These are phyloP conservation scores for Cheilosia pagana DNA, from an alignment of 2,888 invertebrate species.

Conservation along the genomic window DNA sequence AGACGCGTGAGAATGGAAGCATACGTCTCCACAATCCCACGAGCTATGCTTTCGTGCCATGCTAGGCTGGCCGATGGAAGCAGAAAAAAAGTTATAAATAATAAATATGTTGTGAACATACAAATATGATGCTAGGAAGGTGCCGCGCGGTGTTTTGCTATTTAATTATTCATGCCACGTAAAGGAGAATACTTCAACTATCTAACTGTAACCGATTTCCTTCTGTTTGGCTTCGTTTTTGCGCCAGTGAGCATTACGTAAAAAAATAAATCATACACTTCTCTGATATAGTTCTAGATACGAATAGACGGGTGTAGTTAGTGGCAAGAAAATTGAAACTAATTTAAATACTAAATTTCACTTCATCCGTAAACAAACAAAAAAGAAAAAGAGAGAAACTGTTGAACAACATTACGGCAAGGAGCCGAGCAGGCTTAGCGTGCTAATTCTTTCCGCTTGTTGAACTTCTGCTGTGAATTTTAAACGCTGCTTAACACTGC, in stretches of 20 bases:
- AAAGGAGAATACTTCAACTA: conserved; percentile 31
- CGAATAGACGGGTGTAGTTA: not conserved
- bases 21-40: conserved; percentile 19
- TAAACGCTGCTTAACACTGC: not conserved
- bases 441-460: conserved; percentile 42
- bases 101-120: conserved; percentile 41
- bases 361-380: conserved; percentile 34
- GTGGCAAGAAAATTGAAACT: conserved; percentile 33
- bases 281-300: conserved; percentile 27
- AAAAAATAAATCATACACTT: conserved; percentile 7
- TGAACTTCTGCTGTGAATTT: conserved; percentile 12
- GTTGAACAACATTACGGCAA: conserved; percentile 1
- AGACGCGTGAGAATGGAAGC: conserved; percentile 34
- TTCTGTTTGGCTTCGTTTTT: conserved; percentile 36
- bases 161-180: conserved; percentile 65
- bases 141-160: conserved; percentile 18
- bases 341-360: conserved; percentile 55
- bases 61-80: not conserved
- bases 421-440: conserved; percentile 20
- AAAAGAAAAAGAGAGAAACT: not conserved
- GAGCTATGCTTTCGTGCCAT: not conserved
- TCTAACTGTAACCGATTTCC: conserved; percentile 64
- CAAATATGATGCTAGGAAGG: not conserved
- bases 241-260: conserved; percentile 42
- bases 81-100: conserved; percentile 33